phyloP scores from a whole-genome alignment of 1,140 invertebrate species.

The Listronotus oregonensis region DNA sequence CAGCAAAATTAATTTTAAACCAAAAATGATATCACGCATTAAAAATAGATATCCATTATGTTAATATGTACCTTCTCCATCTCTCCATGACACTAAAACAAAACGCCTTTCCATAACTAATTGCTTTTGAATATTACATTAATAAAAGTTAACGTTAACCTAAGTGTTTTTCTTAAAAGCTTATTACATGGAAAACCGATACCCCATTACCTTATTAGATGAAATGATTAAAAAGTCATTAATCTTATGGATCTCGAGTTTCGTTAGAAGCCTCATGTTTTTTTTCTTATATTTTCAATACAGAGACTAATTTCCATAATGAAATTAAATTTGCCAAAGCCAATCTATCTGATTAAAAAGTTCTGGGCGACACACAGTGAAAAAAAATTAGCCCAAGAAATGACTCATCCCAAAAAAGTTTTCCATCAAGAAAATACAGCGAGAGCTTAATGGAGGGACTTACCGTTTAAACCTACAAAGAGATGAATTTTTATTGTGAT shows the following conservation, averaged over 20 bases:
- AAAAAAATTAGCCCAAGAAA: background rate
- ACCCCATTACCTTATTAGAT: conserved; percentile 19
- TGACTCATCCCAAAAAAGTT: conserved; percentile 13
- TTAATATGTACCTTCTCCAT: too few relatives aligned
- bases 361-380: background rate
- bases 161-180: conserved; percentile 18
- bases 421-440: background rate
- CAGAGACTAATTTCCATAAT: conserved; percentile 22
- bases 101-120: too few relatives aligned
- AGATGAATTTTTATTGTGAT: conserved; percentile 9
- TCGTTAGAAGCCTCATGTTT: conserved; percentile 3
- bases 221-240: conserved; percentile 34
- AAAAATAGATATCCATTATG: too few relatives aligned
- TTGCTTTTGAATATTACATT: background rate
- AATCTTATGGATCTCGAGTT: conserved; percentile 23
- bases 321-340: conserved; percentile 26
- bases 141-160: conserved; percentile 16
- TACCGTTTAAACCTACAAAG: background rate
- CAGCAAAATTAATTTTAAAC: too few relatives aligned
- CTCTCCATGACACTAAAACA: too few relatives aligned
- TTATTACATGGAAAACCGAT: conserved; percentile 14
- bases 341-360: conserved; percentile 29
- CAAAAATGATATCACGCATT: too few relatives aligned
- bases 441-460: background rate
- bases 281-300: conserved; percentile 26